Evolutionary conservation across 1,140 invertebrate species (phyloP).

Genomic region (Grapholita molesta): DNA sequence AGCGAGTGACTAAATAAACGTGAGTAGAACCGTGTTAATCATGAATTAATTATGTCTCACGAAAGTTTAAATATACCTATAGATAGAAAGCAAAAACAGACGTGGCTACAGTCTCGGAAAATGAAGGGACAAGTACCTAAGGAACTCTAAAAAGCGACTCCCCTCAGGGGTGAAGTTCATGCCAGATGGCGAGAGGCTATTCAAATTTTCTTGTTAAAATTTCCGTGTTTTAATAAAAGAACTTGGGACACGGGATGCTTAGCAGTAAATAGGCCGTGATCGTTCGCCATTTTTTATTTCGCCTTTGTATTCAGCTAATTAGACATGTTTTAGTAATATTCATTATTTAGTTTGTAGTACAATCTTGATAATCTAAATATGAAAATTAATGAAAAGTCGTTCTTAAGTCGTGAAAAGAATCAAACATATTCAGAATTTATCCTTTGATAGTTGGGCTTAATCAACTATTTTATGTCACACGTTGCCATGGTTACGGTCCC

Average conservation of each 20-base stretch:
- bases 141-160: not conserved
- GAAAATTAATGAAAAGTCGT: too few species aligned
- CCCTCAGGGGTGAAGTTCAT: not conserved
- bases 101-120: too few species aligned
- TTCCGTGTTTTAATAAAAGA: constrained; percentile 16
- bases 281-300: not conserved
- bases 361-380: not conserved
- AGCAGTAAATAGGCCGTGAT: constrained; percentile 11
- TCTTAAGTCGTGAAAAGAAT: too few species aligned
- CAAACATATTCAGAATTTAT: too few species aligned
- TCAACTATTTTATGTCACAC: too few species aligned
- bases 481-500: too few species aligned
- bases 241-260: not conserved
- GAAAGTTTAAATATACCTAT: too few species aligned
- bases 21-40: too few species aligned
- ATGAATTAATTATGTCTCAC: too few species aligned
- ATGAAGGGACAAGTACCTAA: not conserved
- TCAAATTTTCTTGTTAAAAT: constrained; percentile 18
- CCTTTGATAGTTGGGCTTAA: too few species aligned
- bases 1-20: too few species aligned
- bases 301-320: not conserved
- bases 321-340: not conserved
- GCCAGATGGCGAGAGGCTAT: constrained; percentile 12
- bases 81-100: too few species aligned
- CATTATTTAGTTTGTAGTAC: not conserved